Base-by-base conservation (phyloP, 2,797 vertebrate species). In the Pseudocheirus occidentalis region DNA sequence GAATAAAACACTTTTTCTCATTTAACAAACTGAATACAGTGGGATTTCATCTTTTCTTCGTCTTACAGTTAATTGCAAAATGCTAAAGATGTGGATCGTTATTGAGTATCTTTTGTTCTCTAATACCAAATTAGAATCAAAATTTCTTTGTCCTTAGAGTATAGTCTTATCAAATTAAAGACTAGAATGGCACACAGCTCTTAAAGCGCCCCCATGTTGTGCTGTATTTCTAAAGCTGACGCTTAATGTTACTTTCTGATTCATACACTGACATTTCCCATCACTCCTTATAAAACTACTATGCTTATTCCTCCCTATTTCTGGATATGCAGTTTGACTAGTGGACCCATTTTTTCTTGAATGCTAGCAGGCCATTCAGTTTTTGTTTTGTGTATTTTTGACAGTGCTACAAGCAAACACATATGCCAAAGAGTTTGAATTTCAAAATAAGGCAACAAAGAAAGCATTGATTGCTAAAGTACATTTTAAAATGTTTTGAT, bases 361-460 rank as follows among this genome's bases (percentile, higher is more conserved):
- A 92, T 93, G 28, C 18, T n/a, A 40, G 18, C 73, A 54, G 73
- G 11, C 34, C 46, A 10, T 62, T 95, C 34, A 13, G 62, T 59
- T 92, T 91, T 93, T 40, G 5, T 9, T 55, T 24, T 94, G 29
- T 92, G 90, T 95, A 57, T 96, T 96, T 93, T 28, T 62, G 93
- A 90, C 89, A 90, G 93, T 87, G 31, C 66, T 95, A 92, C 0
- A 89, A 46, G 27, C 9, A 92, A n/a, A 90, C 59, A 89, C 56
- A 58, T 53, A 73, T 87, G 73, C 73, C 73, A 46, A 31, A 57
- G 58, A 94, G 28, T 93, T 93, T 96, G 9, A 93, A 94, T 94
- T 93, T 56, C 34, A 92, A 24, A 93, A 58, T 96, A 52, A 90
- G 81, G 73, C 95, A 94, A 95, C 27, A 94, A 40, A 95, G 92